phyloP scores from a whole-genome alignment of 1,140 invertebrate genomes.

The Megathymus violae region DNA sequence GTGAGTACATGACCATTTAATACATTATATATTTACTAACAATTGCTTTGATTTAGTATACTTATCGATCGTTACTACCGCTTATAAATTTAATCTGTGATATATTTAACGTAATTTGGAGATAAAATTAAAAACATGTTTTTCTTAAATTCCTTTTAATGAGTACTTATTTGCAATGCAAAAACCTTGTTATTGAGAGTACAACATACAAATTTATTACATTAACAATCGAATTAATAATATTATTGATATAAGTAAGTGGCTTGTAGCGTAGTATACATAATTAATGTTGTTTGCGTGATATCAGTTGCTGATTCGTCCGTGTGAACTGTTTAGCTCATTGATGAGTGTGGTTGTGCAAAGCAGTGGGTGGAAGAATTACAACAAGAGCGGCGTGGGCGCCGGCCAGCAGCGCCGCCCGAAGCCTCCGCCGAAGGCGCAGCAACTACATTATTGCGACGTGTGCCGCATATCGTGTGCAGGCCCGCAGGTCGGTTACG shows the following conservation, averaged over 20 bases:
- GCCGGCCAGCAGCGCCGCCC: slow-evolving; percentile 87
- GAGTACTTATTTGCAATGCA: too few species aligned
- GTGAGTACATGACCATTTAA: slow-evolving; percentile 56
- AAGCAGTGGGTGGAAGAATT: slow-evolving; percentile 88
- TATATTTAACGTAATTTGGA: too few species aligned
- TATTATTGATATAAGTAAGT: too few species aligned
- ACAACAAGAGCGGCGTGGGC: slow-evolving; percentile 88
- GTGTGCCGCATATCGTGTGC: slow-evolving; percentile 99
- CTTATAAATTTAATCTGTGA: too few species aligned
- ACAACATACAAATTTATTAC: too few species aligned
- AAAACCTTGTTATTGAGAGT: too few species aligned
- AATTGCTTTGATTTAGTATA: not conserved
- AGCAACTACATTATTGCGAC: slow-evolving; percentile 97
- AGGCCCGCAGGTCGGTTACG: slow-evolving; percentile 93
- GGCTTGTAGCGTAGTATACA: not conserved
- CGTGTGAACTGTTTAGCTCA: slow-evolving; percentile 15
- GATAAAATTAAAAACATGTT: too few species aligned
- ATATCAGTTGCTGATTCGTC: not conserved
- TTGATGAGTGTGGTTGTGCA: slow-evolving; percentile 24
- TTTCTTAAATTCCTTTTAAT: too few species aligned
- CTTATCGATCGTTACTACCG: too few species aligned
- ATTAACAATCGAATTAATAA: too few species aligned
- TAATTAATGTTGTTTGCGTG: not conserved
- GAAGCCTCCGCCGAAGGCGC: slow-evolving; percentile 93
- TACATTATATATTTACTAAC: not conserved